Base-by-base conservation (phyloP, 2,113 vertebrate genomes). In the Empidonax traillii region DNA sequence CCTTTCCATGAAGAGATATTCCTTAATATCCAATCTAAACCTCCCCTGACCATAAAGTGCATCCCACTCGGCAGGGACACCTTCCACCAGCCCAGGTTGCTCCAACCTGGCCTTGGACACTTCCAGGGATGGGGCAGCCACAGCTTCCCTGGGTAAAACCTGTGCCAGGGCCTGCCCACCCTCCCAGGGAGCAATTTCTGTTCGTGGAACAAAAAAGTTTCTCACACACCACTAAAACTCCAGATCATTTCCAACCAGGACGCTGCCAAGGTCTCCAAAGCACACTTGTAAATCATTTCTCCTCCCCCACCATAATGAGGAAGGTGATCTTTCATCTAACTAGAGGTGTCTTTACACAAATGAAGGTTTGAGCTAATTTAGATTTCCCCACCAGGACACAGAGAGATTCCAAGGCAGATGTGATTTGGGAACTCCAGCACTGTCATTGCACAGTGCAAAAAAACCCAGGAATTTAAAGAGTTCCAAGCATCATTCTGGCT, bases 361-460 rank as follows among this genome's bases (percentile, higher is more conserved):
- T 92, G 71, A 75, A 76, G 78, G 89, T 87, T 84, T 63, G 59
- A 33, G 68, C 58, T 85, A 87, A 92, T 90, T 92, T 75, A 53
- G 68, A 43, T 61, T 87, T 80, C 69, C 65, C n/a, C 51, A 85
- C n/a, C 82, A 87, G 89, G 82, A 92, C 75, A 49, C 58, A 76
- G 86, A 84, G 21, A 51, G 53, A 63, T 77, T 56, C 78, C 52
- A 68, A 84, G 52, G 53, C 68, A 85, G 73, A 87, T 2, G 3
- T 76, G 30, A 81, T 76, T 87, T 76, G 68, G 49, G 78, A 80
- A 68, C 37, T 39, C 63, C 44, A 75, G 58, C 73, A 83, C n/a
- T 27, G 1, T 19, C 73, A 28, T 3, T 16, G 47, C 56, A 67
- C 90, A 80, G 68, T 20, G 33, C 66, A 72, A 59, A 80, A 83